These are phyloP conservation scores for Apotomis turbidana DNA, from an alignment of 2,888 invertebrate species.

Conservation along the genomic window DNA sequence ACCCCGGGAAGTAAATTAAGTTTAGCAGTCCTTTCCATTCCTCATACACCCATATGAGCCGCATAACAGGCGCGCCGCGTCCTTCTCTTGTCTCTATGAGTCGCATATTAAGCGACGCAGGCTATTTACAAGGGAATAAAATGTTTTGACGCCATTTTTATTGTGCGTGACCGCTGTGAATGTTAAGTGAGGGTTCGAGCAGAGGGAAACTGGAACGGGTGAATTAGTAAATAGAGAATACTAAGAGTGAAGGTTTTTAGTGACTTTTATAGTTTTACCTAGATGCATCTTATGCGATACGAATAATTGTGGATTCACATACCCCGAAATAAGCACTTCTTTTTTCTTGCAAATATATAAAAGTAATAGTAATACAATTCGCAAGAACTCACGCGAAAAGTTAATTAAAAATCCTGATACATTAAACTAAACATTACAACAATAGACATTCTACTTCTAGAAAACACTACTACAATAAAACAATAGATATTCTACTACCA, in stretches of 20 bases:
- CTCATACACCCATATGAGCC: slow-evolving; percentile 43
- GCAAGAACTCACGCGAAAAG: too few relatives aligned
- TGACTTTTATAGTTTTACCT: too few relatives aligned
- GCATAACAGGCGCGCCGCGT: slow-evolving; percentile 65
- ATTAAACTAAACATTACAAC: too few relatives aligned
- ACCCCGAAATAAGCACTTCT: too few relatives aligned
- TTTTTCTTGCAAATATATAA: too few relatives aligned
- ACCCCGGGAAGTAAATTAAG: not conserved
- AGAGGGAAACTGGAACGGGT: not conserved
- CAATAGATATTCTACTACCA: too few relatives aligned
- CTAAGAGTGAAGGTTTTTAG: not conserved
- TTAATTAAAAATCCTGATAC: too few relatives aligned
- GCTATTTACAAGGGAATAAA: slow-evolving; percentile 72
- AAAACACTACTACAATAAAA: too few relatives aligned
- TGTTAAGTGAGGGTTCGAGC: slow-evolving; percentile 40
- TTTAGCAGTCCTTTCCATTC: slow-evolving; percentile 19
- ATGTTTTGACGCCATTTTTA: slow-evolving; percentile 64
- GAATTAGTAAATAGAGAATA: not conserved
- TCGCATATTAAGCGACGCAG: slow-evolving; percentile 71
- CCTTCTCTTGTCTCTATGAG: slow-evolving; percentile 66
- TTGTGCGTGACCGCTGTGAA: slow-evolving; percentile 48
- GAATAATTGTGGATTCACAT: too few relatives aligned
- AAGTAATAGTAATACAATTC: too few relatives aligned
- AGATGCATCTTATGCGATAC: too few relatives aligned
- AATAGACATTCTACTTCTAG: too few relatives aligned